Conservation (phyloP, 1,140 invertebrate genomes). For the Plutomurus gul region DNA sequence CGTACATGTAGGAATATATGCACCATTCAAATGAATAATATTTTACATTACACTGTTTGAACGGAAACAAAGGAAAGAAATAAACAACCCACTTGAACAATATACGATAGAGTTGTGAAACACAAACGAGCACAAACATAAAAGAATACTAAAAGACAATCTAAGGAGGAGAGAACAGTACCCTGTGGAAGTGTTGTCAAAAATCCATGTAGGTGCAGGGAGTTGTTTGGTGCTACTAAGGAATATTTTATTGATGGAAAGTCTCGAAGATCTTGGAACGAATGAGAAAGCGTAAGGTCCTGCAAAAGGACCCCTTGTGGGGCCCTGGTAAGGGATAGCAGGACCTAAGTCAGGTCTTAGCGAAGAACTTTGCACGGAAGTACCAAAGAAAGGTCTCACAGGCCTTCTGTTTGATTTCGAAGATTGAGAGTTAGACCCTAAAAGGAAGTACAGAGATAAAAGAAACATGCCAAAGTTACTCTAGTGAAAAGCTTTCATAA, state of each 20-base stretch:
- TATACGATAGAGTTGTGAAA: neutral
- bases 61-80: too few relatives aligned
- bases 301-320: constrained; percentile 71
- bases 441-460: neutral
- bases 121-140: neutral
- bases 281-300: constrained; percentile 89
- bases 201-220: constrained; percentile 80
- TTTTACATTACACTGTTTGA: too few relatives aligned
- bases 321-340: constrained; percentile 54
- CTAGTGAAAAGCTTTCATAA: neutral
- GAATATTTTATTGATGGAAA: constrained; percentile 73
- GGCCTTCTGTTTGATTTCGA: constrained; percentile 41
- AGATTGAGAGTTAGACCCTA: neutral
- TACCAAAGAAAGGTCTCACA: constrained; percentile 41
- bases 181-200: constrained; percentile 78
- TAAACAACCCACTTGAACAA: too few relatives aligned
- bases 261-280: constrained; percentile 72
- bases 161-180: constrained; percentile 59
- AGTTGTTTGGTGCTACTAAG: constrained; percentile 62
- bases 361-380: constrained; percentile 19
- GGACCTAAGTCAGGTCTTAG: constrained; percentile 63
- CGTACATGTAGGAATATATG: neutral
- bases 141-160: constrained; percentile 40
- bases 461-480: neutral
- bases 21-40: too few relatives aligned